Base-by-base conservation (phyloP, 2,113 vertebrate genomes). In the Xiphorhynchus elegans region DNA sequence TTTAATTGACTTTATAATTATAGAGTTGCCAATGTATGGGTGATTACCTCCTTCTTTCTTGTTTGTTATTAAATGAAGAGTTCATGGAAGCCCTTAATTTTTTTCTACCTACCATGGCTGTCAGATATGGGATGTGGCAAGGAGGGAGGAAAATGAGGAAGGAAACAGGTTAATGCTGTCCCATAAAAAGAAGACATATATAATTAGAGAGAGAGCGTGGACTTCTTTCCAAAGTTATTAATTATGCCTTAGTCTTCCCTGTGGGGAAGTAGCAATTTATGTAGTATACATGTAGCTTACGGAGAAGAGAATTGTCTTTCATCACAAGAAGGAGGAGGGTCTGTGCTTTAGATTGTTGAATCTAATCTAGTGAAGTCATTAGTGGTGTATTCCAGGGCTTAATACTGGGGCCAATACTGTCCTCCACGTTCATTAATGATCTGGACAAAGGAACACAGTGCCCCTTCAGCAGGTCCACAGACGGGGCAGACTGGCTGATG, bases 1-100 rank as follows among this genome's bases (percentile, higher is more conserved):
- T 82, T 94, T 95, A 17, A 84, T 91, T 92, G 64, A 92, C 83
- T 95, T 93, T 64, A 68, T 82, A 95, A 97, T 95, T 89, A 95
- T 5, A 94, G 64, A 94, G 84, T 87, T 92, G 73, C 49, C 81
- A 72, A 19, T 53, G 53, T 84, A 84, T 19, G 7, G n/a, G 29
- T 84, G 40, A 91, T 95, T 94, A 81, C 53, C 52, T 91, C 60
- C 52, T 86, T 95, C 89, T 68, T 81, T 87, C 76, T 94, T 77
- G 42, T 77, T 86, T 8, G 2, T 78, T 84, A 96, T 84, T 96
- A 95, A 80, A 64, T 11, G 37, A 84, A 84, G 68, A 16, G 60
- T 47, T 87, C 60, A 82, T 72, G 89, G 74, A 92, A 84, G 49
- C 19, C 70, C 87, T 82, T 72, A 75, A 88, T 94, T 73, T 92